A percentile compares a stretch with the other conserved stretches of the same genome.
These are phyloP conservation scores for Arbacia lixula DNA, from an alignment of 53 echinoderm and acorn worm species.

Conservation along the genomic window DNA sequence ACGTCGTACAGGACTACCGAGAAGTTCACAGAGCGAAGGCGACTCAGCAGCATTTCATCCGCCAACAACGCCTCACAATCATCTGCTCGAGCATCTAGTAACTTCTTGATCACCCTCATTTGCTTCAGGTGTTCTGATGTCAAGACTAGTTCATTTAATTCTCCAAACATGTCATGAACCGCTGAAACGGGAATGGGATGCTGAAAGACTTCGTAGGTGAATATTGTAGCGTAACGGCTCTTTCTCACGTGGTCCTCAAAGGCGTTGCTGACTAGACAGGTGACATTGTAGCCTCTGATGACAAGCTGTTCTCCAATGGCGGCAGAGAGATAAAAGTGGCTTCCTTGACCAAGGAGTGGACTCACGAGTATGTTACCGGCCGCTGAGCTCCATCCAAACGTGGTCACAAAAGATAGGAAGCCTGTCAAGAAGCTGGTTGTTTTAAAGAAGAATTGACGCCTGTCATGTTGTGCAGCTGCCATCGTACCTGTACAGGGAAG, in stretches of 20 bases:
- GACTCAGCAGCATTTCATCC: background rate
- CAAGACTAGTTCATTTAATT: background rate
- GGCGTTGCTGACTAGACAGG: constrained; percentile 60
- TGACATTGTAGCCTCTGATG: constrained; percentile 55
- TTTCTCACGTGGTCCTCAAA: constrained; percentile 48
- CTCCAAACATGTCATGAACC: constrained; percentile 47
- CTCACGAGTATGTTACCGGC: constrained; percentile 13
- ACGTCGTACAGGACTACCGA: constrained; percentile 26
- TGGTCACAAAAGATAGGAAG: too few species aligned
- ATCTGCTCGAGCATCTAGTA: background rate
- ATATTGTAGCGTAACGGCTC: constrained; percentile 57
- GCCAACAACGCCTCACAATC: constrained; percentile 10
- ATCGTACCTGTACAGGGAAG: too few species aligned
- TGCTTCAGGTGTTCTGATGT: background rate
- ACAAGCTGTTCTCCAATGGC: constrained; percentile 62
- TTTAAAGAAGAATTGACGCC: too few species aligned
- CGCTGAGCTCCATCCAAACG: too few species aligned
- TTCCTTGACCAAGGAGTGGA: constrained; percentile 51
- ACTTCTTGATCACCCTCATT: constrained; percentile 3
- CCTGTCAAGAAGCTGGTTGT: too few species aligned
- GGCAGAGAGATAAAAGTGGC: constrained; percentile 63
- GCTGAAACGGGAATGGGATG: constrained; percentile 26
- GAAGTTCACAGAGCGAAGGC: constrained; percentile 20
- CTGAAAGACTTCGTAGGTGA: constrained; percentile 55
- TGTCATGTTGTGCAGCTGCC: too few species aligned